phyloP scores from a whole-genome alignment of 2,888 invertebrate species.

The Drosophila nigritarsus region DNA sequence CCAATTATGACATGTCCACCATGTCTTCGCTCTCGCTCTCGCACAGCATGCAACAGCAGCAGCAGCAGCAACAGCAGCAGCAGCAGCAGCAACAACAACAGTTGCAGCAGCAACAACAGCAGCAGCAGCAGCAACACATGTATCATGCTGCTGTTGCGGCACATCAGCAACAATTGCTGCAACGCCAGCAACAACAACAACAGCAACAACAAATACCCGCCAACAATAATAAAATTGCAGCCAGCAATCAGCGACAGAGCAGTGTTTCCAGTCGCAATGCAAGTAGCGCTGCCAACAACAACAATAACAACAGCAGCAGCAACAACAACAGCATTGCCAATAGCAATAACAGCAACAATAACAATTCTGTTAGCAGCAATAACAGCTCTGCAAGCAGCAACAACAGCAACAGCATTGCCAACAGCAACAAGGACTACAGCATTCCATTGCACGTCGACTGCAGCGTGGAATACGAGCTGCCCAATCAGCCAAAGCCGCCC shows the following conservation, averaged over 20 bases:
- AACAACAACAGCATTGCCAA: slow-evolving; percentile 59
- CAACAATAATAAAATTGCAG: slow-evolving; percentile 40
- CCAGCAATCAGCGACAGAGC: slow-evolving; percentile 50
- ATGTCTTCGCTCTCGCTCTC: slow-evolving; percentile 74
- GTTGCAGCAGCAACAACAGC: slow-evolving; percentile 55
- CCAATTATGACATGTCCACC: slow-evolving; percentile 84
- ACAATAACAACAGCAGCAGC: slow-evolving; percentile 7
- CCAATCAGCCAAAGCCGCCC: slow-evolving; percentile 94
- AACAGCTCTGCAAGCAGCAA: slow-evolving; percentile 83
- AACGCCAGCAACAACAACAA: slow-evolving; percentile 63
- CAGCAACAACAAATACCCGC: slow-evolving; percentile 55
- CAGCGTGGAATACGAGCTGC: slow-evolving; percentile 96
- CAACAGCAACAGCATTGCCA: slow-evolving; percentile 77
- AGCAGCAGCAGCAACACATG: slow-evolving; percentile 65
- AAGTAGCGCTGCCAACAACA: slow-evolving; percentile 28
- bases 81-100: slow-evolving; percentile 60
- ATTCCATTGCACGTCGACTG: slow-evolving; percentile 95
- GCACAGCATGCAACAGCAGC: slow-evolving; percentile 81
- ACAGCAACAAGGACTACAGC: slow-evolving; percentile 90
- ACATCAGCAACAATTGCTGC: slow-evolving; percentile 70
- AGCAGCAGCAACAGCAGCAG: slow-evolving; percentile 62
- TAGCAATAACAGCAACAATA: slow-evolving; percentile 84
- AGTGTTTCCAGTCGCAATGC: slow-evolving; percentile 20
- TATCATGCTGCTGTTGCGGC: slow-evolving; percentile 69
- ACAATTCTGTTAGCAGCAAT: slow-evolving; percentile 36